A percentile compares a stretch with the other conserved stretches of the same genome.
Conservation (phyloP, 2,888 invertebrate species). For the Sceliomorpha sp. region DNA sequence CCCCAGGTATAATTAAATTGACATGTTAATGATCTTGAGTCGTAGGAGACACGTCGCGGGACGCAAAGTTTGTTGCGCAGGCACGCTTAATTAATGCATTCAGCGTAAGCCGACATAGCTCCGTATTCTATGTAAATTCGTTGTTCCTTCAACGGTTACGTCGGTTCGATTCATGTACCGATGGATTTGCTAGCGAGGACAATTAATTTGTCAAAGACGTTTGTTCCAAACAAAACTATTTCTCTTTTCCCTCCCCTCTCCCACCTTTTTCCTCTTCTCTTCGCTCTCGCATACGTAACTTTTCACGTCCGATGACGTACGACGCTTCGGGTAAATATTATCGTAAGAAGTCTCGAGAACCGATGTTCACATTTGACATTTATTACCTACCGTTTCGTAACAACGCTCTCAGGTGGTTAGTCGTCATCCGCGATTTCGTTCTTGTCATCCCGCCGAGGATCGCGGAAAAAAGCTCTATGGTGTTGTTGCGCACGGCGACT, state of each 20-base stretch:
- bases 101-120: slow-evolving; percentile 4
- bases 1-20: slow-evolving; percentile 13
- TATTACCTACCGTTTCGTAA: slow-evolving; percentile 63
- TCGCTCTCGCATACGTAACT: too few relatives aligned
- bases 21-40: slow-evolving; percentile 5
- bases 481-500: slow-evolving; percentile 40
- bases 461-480: slow-evolving; percentile 54
- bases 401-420: slow-evolving; percentile 53
- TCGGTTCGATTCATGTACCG: too few relatives aligned
- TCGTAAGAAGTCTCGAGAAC: too few relatives aligned
- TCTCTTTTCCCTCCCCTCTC: too few relatives aligned
- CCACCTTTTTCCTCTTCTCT: too few relatives aligned
- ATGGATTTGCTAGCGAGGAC: too few relatives aligned
- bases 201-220: too few relatives aligned
- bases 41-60: neutral
- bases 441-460: slow-evolving; percentile 43
- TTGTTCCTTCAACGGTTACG: too few relatives aligned
- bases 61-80: slow-evolving; percentile 3
- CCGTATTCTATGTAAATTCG: slow-evolving; percentile 10
- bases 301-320: too few relatives aligned
- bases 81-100: slow-evolving; percentile 8
- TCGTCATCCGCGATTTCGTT: slow-evolving; percentile 44
- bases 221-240: too few relatives aligned
- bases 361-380: too few relatives aligned
- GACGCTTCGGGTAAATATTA: too few relatives aligned